Conservation (phyloP, 2,797 vertebrate species). For the Aeoliscus strigatus region DNA sequence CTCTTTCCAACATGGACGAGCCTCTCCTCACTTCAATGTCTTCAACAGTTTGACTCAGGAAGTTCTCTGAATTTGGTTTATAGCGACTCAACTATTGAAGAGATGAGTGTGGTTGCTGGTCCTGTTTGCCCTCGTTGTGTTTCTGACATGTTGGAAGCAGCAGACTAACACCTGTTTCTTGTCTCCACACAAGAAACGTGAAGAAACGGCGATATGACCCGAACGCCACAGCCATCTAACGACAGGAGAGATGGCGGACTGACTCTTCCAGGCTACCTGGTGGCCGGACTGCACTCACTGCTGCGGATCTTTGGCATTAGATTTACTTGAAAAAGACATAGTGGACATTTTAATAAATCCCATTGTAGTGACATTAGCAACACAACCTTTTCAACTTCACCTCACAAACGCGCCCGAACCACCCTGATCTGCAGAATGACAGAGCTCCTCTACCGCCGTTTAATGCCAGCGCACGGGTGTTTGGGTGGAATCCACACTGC, state of each 20-base stretch:
- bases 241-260: slow-evolving; percentile 52
- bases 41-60: slow-evolving; percentile 19
- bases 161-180: slow-evolving; percentile 72
- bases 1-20: slow-evolving; percentile 56
- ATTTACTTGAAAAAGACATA: slow-evolving; percentile 77
- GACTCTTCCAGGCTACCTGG: slow-evolving; percentile 72
- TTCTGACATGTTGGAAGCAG: slow-evolving; percentile 12
- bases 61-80: slow-evolving; percentile 9
- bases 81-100: too few species aligned
- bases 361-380: slow-evolving; percentile 75
- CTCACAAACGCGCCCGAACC: slow-evolving; percentile 31
- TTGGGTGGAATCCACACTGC: slow-evolving; percentile 68
- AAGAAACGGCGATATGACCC: slow-evolving; percentile 97
- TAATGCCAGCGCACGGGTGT: slow-evolving; percentile 80
- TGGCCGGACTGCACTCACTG: slow-evolving; percentile 77
- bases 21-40: slow-evolving; percentile 46
- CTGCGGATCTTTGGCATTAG: slow-evolving; percentile 76
- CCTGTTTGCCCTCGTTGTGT: slow-evolving; percentile 49
- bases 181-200: slow-evolving; percentile 87
- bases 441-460: slow-evolving; percentile 80
- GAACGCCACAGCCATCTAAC: slow-evolving; percentile 88
- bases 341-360: slow-evolving; percentile 74
- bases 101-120: slow-evolving; percentile 50
- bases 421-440: slow-evolving; percentile 61
- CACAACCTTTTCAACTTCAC: slow-evolving; percentile 67